Evolutionary conservation across 2,888 invertebrate species (phyloP).

Genomic region (Caenorhabditis becei): DNA sequence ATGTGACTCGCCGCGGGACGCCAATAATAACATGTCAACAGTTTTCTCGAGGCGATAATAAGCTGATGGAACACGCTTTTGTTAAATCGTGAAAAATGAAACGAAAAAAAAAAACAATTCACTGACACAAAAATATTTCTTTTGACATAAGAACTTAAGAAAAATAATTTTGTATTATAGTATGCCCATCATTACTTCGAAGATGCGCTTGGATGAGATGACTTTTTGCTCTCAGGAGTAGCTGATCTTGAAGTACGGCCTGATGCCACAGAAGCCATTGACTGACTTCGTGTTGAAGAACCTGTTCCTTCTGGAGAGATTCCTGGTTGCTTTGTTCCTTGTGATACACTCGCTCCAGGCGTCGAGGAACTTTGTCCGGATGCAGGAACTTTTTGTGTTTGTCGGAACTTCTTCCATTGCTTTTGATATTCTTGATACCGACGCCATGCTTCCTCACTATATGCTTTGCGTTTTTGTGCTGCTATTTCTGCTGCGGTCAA

Average conservation of each 20-base stretch:
- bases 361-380: slow-evolving; percentile 10
- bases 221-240: slow-evolving; percentile 58
- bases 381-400: slow-evolving; percentile 69
- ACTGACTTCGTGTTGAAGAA: slow-evolving; percentile 57
- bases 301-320: slow-evolving; percentile 44
- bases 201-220: slow-evolving; percentile 33
- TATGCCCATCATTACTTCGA: too few species aligned
- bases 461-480: slow-evolving; percentile 77
- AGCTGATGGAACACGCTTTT: too few species aligned
- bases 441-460: slow-evolving; percentile 80
- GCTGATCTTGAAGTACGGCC: slow-evolving; percentile 51
- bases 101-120: too few species aligned
- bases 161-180: slow-evolving; percentile 19
- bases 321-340: slow-evolving; percentile 12
- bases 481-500: slow-evolving; percentile 76
- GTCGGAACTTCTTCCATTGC: slow-evolving; percentile 81
- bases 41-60: too few species aligned
- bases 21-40: too few species aligned
- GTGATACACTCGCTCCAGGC: slow-evolving; percentile 15
- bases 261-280: slow-evolving; percentile 41
- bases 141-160: neutral
- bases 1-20: too few species aligned
- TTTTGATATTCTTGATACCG: slow-evolving; percentile 81
- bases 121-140: too few species aligned
- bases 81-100: too few species aligned